A percentile compares a stretch with the other conserved stretches of the same genome.
Conservation (phyloP, 2,888 invertebrate genomes). For the Smittia sp. region DNA sequence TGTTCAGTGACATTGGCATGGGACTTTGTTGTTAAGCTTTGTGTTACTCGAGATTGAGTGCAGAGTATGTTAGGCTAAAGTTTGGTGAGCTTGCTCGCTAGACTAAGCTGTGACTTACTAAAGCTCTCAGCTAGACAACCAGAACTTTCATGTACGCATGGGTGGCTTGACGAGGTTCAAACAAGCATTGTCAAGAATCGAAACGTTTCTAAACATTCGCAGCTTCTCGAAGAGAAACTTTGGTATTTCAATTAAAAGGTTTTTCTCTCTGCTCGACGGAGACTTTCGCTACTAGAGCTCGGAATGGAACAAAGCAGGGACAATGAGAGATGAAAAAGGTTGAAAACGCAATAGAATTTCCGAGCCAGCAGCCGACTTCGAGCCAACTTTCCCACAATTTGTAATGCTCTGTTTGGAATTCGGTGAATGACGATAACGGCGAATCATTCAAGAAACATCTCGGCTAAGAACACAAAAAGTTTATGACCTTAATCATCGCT, state of each 20-base stretch:
- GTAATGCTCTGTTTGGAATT: conserved; percentile 22
- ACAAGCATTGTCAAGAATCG: too few species aligned
- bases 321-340: conserved; percentile 1
- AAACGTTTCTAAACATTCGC: too few species aligned
- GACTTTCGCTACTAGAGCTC: conserved; percentile 10
- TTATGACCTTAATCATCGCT: conserved; percentile 1
- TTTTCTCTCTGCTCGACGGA: neutral
- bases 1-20: too few species aligned
- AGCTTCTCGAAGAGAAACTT: neutral
- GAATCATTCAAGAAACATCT: conserved; percentile 10
- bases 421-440: conserved; percentile 33
- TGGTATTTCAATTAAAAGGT: conserved; percentile 15
- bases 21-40: too few species aligned
- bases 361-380: neutral
- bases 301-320: conserved; percentile 3
- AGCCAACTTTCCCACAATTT: conserved; percentile 29
- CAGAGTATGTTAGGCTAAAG: too few species aligned
- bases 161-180: too few species aligned
- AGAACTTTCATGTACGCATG: too few species aligned
- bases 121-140: too few species aligned
- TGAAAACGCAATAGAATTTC: conserved; percentile 19
- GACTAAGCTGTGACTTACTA: too few species aligned
- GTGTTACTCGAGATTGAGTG: too few species aligned
- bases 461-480: neutral
- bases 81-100: too few species aligned